Base-by-base conservation (phyloP, 2,797 vertebrate species). In the Acrossocheilus fasciatus region DNA sequence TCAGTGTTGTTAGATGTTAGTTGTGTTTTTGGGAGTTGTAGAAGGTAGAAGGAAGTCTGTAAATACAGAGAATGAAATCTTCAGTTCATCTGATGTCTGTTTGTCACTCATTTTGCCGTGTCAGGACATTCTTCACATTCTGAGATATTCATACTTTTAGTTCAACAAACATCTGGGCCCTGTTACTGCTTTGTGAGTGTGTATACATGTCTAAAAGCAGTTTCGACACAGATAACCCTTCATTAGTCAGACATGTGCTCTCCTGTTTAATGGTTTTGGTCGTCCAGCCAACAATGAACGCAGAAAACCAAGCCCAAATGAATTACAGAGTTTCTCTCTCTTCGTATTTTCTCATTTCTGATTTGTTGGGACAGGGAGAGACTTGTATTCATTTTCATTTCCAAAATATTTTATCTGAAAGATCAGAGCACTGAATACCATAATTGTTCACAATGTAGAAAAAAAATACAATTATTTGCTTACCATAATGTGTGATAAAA, bases 221-320 rank as follows among this genome's bases (percentile, higher is more conserved):
- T 81, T 90, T 87, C 82, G 88, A 69, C 80, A 84, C 69, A 81
- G 87, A 89, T 91, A 90, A 87, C 89, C 89, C 90, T 76, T 90
- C 90, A 88, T 91, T 91, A 89, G 74, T 81, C 62, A 50, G 69
- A 90, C 87, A 79, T 83, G 89, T 90, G 87, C 91, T 73, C 87
- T 91, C 90, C 78, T 88, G 68, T 88, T 89, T 84, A 45, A 90
- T 79, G 77, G 75, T 87, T 89, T 88, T 88, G 85, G 88, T 87
- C 83, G 54, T 87, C 85, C 82, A 80, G 89, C 81, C 88, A 88
- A 84, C 30, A 87, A 34, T 43, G 69, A 83, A 50, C 23, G 43
- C 74, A 30, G 11, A 72, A 89, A 86, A 83, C 80, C 69, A 70
- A 76, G 84, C 86, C 84, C 80, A 75, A 76, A 74, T 73, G 62